Percentiles rank a stretch among this genome's conserved stretches.
These are phyloP conservation scores for Macaria notata DNA, from an alignment of 2,888 invertebrate genomes.

Conservation along the genomic window DNA sequence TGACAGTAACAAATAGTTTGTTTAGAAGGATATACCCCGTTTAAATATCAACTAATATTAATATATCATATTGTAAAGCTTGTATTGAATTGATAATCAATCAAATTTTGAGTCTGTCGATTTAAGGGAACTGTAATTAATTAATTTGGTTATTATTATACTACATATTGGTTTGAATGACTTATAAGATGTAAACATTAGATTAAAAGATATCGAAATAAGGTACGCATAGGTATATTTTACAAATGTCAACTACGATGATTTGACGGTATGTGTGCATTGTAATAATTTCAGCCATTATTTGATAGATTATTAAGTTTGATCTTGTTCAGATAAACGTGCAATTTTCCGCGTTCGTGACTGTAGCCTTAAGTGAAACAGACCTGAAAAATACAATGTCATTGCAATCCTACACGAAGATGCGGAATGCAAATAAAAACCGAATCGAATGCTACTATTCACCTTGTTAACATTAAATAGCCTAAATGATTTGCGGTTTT, in stretches of 20 bases:
- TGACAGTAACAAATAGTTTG: slow-evolving; percentile 44
- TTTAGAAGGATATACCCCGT: slow-evolving; percentile 25
- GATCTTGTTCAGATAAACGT: too few species aligned
- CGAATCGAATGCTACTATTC: slow-evolving; percentile 22
- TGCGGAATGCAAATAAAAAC: slow-evolving; percentile 35
- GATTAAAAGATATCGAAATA: too few species aligned
- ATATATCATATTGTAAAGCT: slow-evolving; percentile 12
- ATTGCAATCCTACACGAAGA: slow-evolving; percentile 51
- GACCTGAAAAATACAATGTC: slow-evolving; percentile 27
- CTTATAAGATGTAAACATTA: too few species aligned
- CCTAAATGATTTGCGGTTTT: slow-evolving; percentile 44
- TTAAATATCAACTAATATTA: slow-evolving; percentile 9
- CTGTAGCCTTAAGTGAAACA: neutral
- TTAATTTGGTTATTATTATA: too few species aligned
- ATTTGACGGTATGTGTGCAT: too few species aligned
- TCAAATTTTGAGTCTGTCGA: neutral
- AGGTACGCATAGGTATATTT: too few species aligned
- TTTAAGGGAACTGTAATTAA: too few species aligned
- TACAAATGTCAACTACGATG: too few species aligned
- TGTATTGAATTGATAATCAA: slow-evolving; percentile 15
- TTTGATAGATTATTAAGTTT: too few species aligned
- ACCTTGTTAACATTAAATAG: slow-evolving; percentile 28
- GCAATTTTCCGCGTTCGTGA: too few species aligned
- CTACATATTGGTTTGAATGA: too few species aligned
- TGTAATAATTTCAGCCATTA: too few species aligned